phyloP scores from a whole-genome alignment of 2,888 invertebrate species.

The Cancer borealis region DNA sequence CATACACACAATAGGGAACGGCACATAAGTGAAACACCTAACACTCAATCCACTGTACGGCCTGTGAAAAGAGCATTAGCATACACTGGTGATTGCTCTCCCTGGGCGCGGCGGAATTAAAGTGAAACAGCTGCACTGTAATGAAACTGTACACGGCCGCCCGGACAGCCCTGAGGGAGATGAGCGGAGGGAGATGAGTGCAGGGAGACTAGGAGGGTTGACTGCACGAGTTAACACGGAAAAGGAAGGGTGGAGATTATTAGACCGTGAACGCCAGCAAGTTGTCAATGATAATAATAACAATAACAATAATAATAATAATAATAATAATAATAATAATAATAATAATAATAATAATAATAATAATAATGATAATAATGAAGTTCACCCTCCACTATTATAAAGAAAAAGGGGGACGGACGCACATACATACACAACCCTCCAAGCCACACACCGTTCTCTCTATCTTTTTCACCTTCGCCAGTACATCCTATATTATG shows the following conservation, averaged over 20 bases:
- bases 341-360: background rate
- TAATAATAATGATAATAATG: background rate
- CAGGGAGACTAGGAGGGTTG: background rate
- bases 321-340: background rate
- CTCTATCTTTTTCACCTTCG: too few relatives aligned
- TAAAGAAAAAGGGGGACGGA: too few relatives aligned
- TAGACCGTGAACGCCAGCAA: background rate
- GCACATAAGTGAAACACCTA: background rate
- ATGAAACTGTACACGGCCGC: background rate
- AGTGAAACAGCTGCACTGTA: background rate
- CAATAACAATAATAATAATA: background rate
- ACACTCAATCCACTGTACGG: background rate
- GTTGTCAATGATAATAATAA: background rate
- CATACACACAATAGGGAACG: background rate
- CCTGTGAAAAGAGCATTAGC: background rate
- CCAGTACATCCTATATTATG: too few relatives aligned
- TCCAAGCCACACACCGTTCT: too few relatives aligned
- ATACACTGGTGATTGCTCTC: background rate
- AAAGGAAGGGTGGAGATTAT: background rate
- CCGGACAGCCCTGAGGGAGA: background rate
- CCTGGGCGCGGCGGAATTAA: conserved; percentile 18
- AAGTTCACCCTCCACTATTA: background rate
- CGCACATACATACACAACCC: too few relatives aligned
- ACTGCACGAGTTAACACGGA: background rate
- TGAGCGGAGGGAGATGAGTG: background rate